Percentiles rank a stretch among this genome's conserved stretches.
Evolutionary conservation across 2,797 vertebrate genomes (phyloP).

Genomic region (Selene dorsalis): DNA sequence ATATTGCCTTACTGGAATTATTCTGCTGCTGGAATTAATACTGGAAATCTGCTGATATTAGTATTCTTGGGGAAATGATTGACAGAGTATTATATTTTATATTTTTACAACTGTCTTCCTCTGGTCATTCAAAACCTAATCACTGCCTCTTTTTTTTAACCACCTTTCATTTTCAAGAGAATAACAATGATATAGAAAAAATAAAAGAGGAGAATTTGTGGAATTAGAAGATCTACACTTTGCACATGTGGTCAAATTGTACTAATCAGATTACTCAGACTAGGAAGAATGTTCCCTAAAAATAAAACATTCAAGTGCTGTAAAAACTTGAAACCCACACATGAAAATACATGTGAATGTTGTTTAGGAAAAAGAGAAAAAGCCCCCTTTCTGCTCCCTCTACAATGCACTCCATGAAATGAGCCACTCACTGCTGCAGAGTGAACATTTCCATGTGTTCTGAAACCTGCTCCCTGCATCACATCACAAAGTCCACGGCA

Average conservation of each 20-base stretch:
- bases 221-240: background rate
- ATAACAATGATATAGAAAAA: background rate
- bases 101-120: background rate
- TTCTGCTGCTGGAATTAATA: constrained; percentile 19
- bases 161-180: background rate
- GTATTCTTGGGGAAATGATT: background rate
- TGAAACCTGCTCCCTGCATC: constrained; percentile 22
- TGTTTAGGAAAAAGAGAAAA: constrained; percentile 48
- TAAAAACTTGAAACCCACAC: constrained; percentile 46
- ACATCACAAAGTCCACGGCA: constrained; percentile 15
- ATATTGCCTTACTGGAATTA: constrained; percentile 15
- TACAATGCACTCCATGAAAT: constrained; percentile 52
- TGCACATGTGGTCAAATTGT: background rate
- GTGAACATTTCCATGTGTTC: constrained; percentile 48
- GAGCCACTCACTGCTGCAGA: constrained; percentile 45
- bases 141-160: background rate
- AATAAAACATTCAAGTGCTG: constrained; percentile 47
- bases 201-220: background rate
- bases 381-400: constrained; percentile 29
- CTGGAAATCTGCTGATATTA: background rate
- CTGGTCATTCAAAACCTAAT: background rate
- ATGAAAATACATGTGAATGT: constrained; percentile 31
- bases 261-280: constrained; percentile 24
- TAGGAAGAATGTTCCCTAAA: constrained; percentile 33
- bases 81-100: constrained; percentile 9